Evolutionary conservation across 2,888 invertebrate genomes (phyloP), one percentile per base, ranked within the genome.

Genomic region (Chaitophorus viminalis): DNA sequence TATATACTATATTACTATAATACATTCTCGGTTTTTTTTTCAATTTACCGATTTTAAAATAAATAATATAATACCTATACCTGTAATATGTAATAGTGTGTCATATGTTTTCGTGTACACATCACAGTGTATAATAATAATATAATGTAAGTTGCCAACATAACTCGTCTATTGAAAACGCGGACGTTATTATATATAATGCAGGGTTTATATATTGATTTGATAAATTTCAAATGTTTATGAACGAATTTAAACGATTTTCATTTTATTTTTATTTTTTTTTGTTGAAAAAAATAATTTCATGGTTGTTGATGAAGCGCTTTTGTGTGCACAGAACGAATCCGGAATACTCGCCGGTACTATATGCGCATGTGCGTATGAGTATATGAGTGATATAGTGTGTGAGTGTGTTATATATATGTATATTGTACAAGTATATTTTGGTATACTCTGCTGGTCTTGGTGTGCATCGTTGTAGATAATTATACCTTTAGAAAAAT

Each of bases 401-500:
- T 31, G 33, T 25, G n/a, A n/a, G n/a, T n/a, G n/a, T n/a, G n/a
- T n/a, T 6, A 74, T 36, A 33, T 31, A 72, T n/a, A 33, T 21
- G n/a, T 31, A 52, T 21, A 1, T 17, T 31, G 39, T 78, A 17
- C 3, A 25, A 17, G 29, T 60, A 60, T 79, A 65, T 65, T 36
- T 9, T 39, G 6, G 6, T 39, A 39, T 39, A 39, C 6, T 5
- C 6, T 5, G 3, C 3, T 39, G 6, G 68, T 68, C 25, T 11
- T 3, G 29, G 2, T 29, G 29, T 68, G 3, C 68, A 14, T 11
- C n/a, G 68, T 29, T 68, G 11, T 52, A 54, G 31, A 78, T 78
- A 78, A 81, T 85, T 85, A 85, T 68, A 77, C 76, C 76, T 36
- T 85, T 68, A n/a, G n/a, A 54, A 60, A 60, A 60, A 76, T 77